Base-by-base conservation (phyloP, 1,140 invertebrate genomes). In the Sarcophaga bullata region DNA sequence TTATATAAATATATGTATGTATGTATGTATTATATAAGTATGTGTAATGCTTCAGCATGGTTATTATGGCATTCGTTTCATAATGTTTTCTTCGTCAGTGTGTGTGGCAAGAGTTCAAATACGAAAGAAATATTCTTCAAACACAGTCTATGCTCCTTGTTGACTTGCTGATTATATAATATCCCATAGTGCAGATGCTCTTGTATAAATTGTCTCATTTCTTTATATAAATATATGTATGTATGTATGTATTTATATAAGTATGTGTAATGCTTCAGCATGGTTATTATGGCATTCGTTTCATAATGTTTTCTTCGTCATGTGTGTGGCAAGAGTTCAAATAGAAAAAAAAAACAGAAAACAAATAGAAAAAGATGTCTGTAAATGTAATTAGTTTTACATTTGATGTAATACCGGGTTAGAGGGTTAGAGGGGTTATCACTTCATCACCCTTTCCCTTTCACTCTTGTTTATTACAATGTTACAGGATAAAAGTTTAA, bases 331-430 rank as follows among this genome's bases (percentile, higher is more conserved):
- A 37, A 37, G 25, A 25, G 62, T 19, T 68, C n/a, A 68, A 13
- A 37, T 37, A 37, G 25, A 4, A 37, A 37, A 37, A 37, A 37
- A 58, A 58, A 58, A n/a, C n/a, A n/a, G n/a, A 58, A 58, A 58
- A 6, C 13, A 58, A 58, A 58, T n/a, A 58, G 54, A 68, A 68
- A 68, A 68, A 68, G 62, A 68, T 68, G 62, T 68, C 62, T 68
- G 62, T 7, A 68, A 68, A 68, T 68, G 62, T 68, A 68, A 68
- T 68, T 68, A 68, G 62, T 68, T 68, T 68, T 68, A 68, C 17
- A 68, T 68, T 68, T 68, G 17, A 68, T 68, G n/a, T 68, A 68
- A 58, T 58, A 58, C 54, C 15, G 11, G 54, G n/a, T n/a, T n/a
- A n/a, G n/a, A n/a, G n/a, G 25, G 54, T 58, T 58, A 58, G 8